Percentiles rank a stretch among this genome's conserved stretches.
Evolutionary conservation across 2,113 vertebrate genomes (phyloP).

Genomic region (Coracopsis vasa): DNA sequence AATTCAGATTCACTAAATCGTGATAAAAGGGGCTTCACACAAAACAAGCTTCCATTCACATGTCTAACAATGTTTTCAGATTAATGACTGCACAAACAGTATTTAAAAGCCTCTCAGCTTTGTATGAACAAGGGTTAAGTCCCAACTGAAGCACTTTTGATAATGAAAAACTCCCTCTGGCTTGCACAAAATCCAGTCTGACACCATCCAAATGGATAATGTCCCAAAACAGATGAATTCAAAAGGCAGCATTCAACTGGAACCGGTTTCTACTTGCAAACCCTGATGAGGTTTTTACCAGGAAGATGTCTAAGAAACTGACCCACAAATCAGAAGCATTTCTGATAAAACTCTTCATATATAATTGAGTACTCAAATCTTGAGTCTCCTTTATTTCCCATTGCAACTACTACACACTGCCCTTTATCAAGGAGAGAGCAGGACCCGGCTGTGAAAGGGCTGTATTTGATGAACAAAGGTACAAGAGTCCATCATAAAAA

Average conservation of each 20-base stretch:
- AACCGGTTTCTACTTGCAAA: background rate
- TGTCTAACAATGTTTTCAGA: background rate
- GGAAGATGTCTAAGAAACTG: background rate
- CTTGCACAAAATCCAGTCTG: background rate
- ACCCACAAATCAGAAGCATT: background rate
- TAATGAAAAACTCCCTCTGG: background rate
- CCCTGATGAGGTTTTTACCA: background rate
- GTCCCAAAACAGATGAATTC: background rate
- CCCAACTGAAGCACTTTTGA: background rate
- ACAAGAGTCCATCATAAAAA: background rate
- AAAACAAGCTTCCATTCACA: background rate
- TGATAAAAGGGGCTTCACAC: background rate
- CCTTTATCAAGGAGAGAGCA: background rate
- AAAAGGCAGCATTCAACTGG: background rate
- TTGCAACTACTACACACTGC: background rate
- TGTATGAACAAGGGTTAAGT: background rate
- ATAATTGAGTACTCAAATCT: background rate
- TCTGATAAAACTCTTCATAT: background rate
- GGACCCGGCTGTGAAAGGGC: background rate
- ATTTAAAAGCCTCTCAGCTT: background rate
- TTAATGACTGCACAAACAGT: background rate
- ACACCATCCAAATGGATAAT: background rate
- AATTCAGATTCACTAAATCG: background rate
- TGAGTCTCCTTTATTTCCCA: background rate
- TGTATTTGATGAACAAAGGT: background rate